Conservation (phyloP, 2,797 vertebrate species). For the Fistularia tabacaria region DNA sequence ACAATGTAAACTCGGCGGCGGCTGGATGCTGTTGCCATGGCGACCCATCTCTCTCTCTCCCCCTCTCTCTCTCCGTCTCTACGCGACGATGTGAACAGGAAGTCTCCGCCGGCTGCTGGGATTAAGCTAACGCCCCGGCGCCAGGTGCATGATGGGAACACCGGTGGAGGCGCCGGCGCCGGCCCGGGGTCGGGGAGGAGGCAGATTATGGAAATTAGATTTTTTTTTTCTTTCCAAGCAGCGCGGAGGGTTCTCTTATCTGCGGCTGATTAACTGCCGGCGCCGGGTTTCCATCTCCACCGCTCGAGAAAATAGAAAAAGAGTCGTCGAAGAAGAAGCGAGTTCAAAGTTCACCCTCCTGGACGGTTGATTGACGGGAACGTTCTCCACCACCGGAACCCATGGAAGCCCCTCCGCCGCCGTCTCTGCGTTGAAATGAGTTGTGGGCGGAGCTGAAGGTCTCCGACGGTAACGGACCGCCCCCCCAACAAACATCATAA, state of each 20-base stretch:
- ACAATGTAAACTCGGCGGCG: slow-evolving; percentile 4
- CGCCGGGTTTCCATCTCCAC: slow-evolving; percentile 7
- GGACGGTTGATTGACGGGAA: not conserved
- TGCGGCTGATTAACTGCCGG: slow-evolving; percentile 35
- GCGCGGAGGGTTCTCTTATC: slow-evolving; percentile 42
- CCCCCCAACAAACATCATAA: slow-evolving; percentile 31
- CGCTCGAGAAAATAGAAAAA: slow-evolving; percentile 13
- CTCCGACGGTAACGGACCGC: slow-evolving; percentile 27
- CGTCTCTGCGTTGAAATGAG: slow-evolving; percentile 36
- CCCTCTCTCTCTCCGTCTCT: not conserved
- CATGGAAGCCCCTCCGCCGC: not conserved
- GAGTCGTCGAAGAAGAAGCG: too few relatives aligned
- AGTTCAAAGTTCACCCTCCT: too few relatives aligned
- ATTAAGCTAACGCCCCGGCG: slow-evolving; percentile 55
- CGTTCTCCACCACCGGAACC: not conserved
- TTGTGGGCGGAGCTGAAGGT: slow-evolving; percentile 42
- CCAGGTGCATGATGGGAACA: slow-evolving; percentile 60
- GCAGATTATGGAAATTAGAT: slow-evolving; percentile 64
- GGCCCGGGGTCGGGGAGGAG: slow-evolving; percentile 22
- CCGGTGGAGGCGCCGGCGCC: slow-evolving; percentile 33
- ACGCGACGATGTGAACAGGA: slow-evolving; percentile 42
- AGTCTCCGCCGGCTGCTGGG: slow-evolving; percentile 34
- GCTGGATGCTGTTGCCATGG: slow-evolving; percentile 38
- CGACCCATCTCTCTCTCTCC: slow-evolving; percentile 7
- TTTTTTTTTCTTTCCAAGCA: slow-evolving; percentile 24